These are phyloP conservation scores for Torymus aiolomorphi DNA, from an alignment of 2,888 invertebrate genomes.

Conservation along the genomic window DNA sequence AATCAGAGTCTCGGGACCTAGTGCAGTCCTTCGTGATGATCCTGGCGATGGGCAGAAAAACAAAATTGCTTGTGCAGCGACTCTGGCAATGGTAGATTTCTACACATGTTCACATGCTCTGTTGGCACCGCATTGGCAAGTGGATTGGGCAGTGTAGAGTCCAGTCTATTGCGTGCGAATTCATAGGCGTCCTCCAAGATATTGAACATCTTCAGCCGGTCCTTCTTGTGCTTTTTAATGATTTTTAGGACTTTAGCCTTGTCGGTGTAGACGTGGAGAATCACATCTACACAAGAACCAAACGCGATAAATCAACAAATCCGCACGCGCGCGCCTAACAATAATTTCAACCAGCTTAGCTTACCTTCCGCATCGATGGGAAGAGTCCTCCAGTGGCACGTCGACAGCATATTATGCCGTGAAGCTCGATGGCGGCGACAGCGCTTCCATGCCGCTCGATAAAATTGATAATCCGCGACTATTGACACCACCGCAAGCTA, in stretches of 20 bases:
- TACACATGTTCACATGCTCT: too few relatives aligned
- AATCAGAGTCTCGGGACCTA: too few relatives aligned
- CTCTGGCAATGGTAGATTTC: too few relatives aligned
- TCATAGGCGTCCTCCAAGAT: constrained; percentile 85
- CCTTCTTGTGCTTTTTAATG: constrained; percentile 86
- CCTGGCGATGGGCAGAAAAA: too few relatives aligned
- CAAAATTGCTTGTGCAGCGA: too few relatives aligned
- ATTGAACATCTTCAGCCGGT: constrained; percentile 88
- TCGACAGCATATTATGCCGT: constrained; percentile 49
- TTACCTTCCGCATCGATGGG: constrained; percentile 41
- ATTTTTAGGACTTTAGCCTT: constrained; percentile 85
- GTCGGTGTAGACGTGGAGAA: constrained; percentile 82
- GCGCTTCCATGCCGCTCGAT: constrained; percentile 38
- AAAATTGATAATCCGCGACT: constrained; percentile 34
- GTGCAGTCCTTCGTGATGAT: too few relatives aligned
- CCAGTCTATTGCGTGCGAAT: constrained; percentile 84
- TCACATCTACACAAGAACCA: constrained; percentile 68
- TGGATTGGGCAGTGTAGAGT: constrained; percentile 73
- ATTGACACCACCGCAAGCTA: too few relatives aligned
- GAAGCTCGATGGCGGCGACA: neutral
- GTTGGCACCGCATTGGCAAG: constrained; percentile 58
- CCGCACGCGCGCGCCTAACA: too few relatives aligned
- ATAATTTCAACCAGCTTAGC: neutral
- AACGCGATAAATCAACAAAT: constrained; percentile 19
- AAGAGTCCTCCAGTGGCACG: constrained; percentile 43